Conservation (phyloP, 1,140 invertebrate species). For the Macrostomum lignano region DNA sequence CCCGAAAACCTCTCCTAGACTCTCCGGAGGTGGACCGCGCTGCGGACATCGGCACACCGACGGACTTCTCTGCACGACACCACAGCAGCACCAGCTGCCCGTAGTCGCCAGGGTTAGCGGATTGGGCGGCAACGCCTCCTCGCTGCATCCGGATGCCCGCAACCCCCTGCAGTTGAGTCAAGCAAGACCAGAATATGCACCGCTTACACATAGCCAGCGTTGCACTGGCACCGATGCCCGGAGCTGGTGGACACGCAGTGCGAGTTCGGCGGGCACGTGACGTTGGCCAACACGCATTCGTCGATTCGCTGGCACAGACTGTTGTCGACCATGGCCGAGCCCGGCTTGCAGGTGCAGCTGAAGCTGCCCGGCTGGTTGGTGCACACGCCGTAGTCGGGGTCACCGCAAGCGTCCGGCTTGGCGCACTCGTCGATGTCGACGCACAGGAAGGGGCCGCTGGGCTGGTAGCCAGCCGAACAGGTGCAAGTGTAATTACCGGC, state of each 20-base stretch:
- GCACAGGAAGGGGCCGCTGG: no score
- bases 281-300: constrained; percentile 3
- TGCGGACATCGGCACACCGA: no score
- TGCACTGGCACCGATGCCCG: constrained; percentile 44
- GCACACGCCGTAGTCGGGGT: background rate
- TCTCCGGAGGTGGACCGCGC: no score
- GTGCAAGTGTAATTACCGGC: constrained; percentile 23
- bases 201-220: constrained; percentile 44
- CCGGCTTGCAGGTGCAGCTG: constrained; percentile 2
- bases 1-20: no score
- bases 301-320: constrained; percentile 5
- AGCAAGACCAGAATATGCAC: no score
- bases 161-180: no score
- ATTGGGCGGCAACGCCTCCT: no score
- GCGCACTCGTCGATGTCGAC: constrained; percentile 6
- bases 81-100: no score
- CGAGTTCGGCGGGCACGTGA: background rate
- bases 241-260: constrained; percentile 40
- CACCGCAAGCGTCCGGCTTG: background rate
- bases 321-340: no score
- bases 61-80: no score
- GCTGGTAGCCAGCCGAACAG: constrained; percentile 16
- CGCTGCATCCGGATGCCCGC: no score
- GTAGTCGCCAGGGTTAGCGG: no score
- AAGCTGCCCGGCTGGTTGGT: constrained; percentile 4